These are phyloP conservation scores for Scaptomyza polygonia DNA, from an alignment of 2,888 invertebrate species.

Conservation along the genomic window DNA sequence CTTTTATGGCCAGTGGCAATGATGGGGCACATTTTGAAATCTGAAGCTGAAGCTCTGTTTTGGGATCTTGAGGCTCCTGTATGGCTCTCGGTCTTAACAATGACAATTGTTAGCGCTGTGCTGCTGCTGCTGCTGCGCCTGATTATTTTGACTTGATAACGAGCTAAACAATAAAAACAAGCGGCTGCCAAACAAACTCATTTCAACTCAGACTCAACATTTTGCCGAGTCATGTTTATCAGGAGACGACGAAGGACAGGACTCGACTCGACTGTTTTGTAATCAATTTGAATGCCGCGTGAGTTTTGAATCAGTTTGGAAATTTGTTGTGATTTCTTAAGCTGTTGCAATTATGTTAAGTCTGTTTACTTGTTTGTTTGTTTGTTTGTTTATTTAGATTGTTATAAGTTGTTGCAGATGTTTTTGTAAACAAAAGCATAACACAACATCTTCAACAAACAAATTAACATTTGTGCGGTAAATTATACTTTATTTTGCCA, in stretches of 20 bases:
- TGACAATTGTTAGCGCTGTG: slow-evolving; percentile 78
- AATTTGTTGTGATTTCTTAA: slow-evolving; percentile 77
- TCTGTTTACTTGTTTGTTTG: slow-evolving; percentile 11
- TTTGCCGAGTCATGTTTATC: slow-evolving; percentile 77
- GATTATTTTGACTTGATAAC: slow-evolving; percentile 85
- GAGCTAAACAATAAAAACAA: slow-evolving; percentile 82
- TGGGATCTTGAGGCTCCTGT: slow-evolving; percentile 67
- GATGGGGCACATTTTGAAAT: slow-evolving; percentile 72
- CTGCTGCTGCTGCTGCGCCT: slow-evolving; percentile 78
- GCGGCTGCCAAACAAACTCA: slow-evolving; percentile 54
- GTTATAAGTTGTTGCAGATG: slow-evolving; percentile 27
- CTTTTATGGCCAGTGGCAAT: slow-evolving; percentile 75
- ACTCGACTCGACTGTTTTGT: slow-evolving; percentile 65
- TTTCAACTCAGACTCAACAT: slow-evolving; percentile 39
- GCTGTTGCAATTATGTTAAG: slow-evolving; percentile 75
- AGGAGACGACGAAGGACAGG: slow-evolving; percentile 56
- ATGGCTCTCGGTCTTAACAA: slow-evolving; percentile 74
- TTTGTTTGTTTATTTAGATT: slow-evolving; percentile 13
- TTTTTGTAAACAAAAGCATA: slow-evolving; percentile 44
- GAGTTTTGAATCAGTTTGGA: slow-evolving; percentile 50
- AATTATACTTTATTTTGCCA: slow-evolving; percentile 51
- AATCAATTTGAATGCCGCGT: slow-evolving; percentile 74
- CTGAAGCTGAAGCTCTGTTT: slow-evolving; percentile 3
- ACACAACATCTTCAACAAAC: slow-evolving; percentile 10
- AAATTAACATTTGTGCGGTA: slow-evolving; percentile 52